Conservation (phyloP, 2,113 vertebrate genomes). For the Dinomys branickii region DNA sequence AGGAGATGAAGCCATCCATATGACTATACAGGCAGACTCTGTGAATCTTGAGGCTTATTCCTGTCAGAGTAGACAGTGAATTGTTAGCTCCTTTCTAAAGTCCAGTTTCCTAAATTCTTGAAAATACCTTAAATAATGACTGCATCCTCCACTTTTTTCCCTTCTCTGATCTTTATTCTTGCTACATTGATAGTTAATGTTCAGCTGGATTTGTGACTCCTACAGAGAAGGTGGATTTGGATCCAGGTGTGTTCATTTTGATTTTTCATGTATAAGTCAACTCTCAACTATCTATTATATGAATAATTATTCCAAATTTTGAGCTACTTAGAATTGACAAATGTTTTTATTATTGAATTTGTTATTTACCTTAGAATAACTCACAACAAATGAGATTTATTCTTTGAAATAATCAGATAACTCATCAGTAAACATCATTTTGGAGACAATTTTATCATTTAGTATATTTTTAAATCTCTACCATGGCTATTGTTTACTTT, state of each 20-base stretch:
- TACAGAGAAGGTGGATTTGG: neutral
- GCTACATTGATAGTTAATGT: neutral
- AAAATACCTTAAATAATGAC: neutral
- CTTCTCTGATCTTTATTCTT: neutral
- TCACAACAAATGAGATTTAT: conserved; percentile 2
- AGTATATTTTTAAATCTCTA: conserved; percentile 4
- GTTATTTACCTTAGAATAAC: neutral
- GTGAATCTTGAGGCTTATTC: conserved; percentile 26
- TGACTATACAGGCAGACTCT: neutral
- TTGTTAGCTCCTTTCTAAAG: neutral
- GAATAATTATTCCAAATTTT: conserved; percentile 29
- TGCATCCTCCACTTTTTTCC: neutral
- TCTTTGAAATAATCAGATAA: conserved; percentile 33
- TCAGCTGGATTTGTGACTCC: neutral
- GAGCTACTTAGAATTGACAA: neutral
- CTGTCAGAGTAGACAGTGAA: neutral
- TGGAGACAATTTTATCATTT: neutral
- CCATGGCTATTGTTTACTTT: neutral
- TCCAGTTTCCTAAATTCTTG: neutral
- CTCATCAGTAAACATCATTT: neutral
- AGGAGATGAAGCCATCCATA: neutral
- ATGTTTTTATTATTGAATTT: neutral
- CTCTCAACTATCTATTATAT: neutral
- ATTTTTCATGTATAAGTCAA: neutral
- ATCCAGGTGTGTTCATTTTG: neutral